Evolutionary conservation across 2,797 vertebrate species (phyloP).

Genomic region (Malacoctenus gilli): DNA sequence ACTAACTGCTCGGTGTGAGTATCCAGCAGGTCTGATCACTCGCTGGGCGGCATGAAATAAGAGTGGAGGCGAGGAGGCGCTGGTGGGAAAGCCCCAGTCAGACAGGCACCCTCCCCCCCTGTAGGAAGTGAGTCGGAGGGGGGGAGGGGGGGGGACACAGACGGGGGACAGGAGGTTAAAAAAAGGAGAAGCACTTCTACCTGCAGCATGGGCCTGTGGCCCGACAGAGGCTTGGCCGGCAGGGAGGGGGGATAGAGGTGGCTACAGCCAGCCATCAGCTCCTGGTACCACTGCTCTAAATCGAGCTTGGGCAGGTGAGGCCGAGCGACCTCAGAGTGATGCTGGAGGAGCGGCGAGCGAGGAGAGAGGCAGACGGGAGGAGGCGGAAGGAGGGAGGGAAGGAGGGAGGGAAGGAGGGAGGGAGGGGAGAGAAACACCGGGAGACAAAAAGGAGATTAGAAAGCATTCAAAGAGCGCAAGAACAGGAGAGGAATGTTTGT

Average conservation of each 20-base stretch:
- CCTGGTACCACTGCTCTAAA: constrained; percentile 94
- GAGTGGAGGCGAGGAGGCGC: too few species aligned
- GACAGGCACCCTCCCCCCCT: neutral
- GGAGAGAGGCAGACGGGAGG: constrained; percentile 4
- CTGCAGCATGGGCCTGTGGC: constrained; percentile 85
- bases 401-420: too few species aligned
- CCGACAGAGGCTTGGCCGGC: constrained; percentile 84
- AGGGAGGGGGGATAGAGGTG: constrained; percentile 84
- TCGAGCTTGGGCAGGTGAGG: constrained; percentile 81
- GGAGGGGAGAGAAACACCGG: too few species aligned
- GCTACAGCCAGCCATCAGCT: constrained; percentile 85
- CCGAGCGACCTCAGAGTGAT: constrained; percentile 66
- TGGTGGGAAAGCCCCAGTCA: too few species aligned
- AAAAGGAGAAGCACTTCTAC: constrained; percentile 78
- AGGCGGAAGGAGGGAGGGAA: constrained; percentile 7
- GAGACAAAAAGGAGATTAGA: constrained; percentile 64
- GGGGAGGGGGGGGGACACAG: constrained; percentile 11
- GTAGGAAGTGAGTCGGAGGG: neutral
- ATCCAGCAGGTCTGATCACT: too few species aligned
- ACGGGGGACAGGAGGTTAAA: constrained; percentile 11
- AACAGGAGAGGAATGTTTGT: constrained; percentile 33
- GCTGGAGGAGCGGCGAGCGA: constrained; percentile 40
- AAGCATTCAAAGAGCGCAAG: constrained; percentile 53
- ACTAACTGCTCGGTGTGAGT: too few species aligned
- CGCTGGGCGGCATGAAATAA: too few species aligned